phyloP scores from a whole-genome alignment of 2,797 vertebrate species.

The Notolepis coatsorum region DNA sequence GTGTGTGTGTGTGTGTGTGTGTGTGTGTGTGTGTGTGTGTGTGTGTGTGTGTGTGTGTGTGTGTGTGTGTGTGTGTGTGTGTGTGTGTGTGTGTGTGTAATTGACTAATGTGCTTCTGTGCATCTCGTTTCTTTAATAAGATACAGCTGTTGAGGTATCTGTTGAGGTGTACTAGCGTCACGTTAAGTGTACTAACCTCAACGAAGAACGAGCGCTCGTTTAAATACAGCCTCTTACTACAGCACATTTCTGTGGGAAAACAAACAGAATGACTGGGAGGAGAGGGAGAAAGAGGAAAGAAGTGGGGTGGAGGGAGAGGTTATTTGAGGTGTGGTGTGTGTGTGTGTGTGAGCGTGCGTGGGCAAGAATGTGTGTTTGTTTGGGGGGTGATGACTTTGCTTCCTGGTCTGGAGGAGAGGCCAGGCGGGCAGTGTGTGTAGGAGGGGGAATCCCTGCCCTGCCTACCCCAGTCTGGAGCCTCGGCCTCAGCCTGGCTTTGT shows the following conservation, averaged over 20 bases:
- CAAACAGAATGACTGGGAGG: conserved; percentile 9
- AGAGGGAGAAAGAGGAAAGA: conserved; percentile 28
- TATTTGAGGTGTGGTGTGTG: conserved; percentile 48
- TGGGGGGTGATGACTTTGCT: conserved; percentile 47
- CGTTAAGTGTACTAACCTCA: not conserved
- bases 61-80: too few relatives aligned
- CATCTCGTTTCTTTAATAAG: not conserved
- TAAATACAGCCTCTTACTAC: conserved; percentile 12
- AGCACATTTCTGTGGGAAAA: conserved; percentile 22
- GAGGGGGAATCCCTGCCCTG: conserved; percentile 69
- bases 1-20: too few relatives aligned
- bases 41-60: too few relatives aligned
- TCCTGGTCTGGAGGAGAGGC: conserved; percentile 60
- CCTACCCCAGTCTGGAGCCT: conserved; percentile 8
- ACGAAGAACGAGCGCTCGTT: conserved; percentile 13
- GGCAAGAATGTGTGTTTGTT: conserved; percentile 5
- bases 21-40: too few relatives aligned
- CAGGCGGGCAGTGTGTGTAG: conserved; percentile 58
- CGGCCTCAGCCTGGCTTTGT: conserved; percentile 17
- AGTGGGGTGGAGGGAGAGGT: conserved; percentile 27
- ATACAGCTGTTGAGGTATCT: conserved; percentile 1
- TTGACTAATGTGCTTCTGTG: not conserved
- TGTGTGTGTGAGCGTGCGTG: conserved; percentile 43
- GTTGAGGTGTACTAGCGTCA: too few relatives aligned
- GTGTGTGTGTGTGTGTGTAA: too few relatives aligned